phyloP scores from a whole-genome alignment of 2,888 invertebrate genomes.

The Eilema sororculum region DNA sequence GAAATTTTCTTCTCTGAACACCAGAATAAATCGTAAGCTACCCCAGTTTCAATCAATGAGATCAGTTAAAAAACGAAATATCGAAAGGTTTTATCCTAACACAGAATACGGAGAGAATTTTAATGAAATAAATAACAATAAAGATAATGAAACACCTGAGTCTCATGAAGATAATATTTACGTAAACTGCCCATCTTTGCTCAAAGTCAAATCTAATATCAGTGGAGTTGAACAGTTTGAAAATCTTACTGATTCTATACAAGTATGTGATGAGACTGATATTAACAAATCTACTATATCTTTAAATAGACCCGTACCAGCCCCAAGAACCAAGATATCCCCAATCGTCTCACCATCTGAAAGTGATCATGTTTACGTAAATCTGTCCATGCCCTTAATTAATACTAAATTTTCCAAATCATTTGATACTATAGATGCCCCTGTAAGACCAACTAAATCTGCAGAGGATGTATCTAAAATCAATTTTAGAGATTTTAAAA shows the following conservation, averaged over 20 bases:
- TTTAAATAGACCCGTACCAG: constrained; percentile 86
- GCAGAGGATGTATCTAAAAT: constrained; percentile 70
- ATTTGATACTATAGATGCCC: constrained; percentile 72
- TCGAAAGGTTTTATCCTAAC: constrained; percentile 83
- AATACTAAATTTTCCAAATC: constrained; percentile 68
- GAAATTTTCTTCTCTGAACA: constrained; percentile 81
- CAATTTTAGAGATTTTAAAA: constrained; percentile 44
- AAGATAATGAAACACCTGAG: constrained; percentile 67
- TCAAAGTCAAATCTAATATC: constrained; percentile 71
- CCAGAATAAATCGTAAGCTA: constrained; percentile 70
- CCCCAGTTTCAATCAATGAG: constrained; percentile 84
- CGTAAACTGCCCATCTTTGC: constrained; percentile 78
- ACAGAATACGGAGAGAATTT: constrained; percentile 83
- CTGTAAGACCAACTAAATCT: constrained; percentile 73
- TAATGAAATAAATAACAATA: constrained; percentile 79
- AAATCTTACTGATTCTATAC: constrained; percentile 89
- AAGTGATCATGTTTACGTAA: constrained; percentile 87
- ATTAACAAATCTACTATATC: constrained; percentile 78
- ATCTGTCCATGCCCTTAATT: constrained; percentile 85
- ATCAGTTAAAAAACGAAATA: constrained; percentile 77
- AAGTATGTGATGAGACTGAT: constrained; percentile 87
- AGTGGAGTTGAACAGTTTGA: constrained; percentile 86
- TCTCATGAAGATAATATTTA: constrained; percentile 75
- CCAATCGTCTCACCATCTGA: constrained; percentile 75
- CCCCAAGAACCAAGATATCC: constrained; percentile 84